phyloP scores from a whole-genome alignment of 2,797 vertebrate species.

The Eulemur albifrons region DNA sequence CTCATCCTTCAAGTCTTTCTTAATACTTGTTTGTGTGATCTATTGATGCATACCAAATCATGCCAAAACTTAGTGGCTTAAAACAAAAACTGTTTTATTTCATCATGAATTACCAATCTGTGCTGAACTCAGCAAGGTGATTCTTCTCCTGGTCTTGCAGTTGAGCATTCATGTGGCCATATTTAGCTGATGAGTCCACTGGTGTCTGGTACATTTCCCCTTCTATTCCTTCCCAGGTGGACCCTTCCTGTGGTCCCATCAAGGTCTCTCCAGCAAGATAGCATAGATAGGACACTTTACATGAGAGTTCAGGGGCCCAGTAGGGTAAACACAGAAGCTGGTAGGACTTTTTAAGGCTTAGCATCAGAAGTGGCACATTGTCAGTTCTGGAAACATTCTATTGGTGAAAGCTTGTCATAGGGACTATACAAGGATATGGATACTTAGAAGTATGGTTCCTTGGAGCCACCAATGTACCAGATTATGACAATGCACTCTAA shows the following conservation, averaged over 20 bases:
- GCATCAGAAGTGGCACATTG: too few relatives aligned
- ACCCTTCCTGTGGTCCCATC: not conserved
- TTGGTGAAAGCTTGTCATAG: not conserved
- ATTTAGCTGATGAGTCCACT: not conserved
- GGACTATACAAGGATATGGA: not conserved
- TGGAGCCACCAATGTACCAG: not conserved
- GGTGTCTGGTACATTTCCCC: not conserved
- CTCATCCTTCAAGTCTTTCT: not conserved
- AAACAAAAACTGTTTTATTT: not conserved
- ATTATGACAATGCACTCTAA: not conserved
- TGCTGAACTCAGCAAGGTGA: not conserved
- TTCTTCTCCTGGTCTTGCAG: not conserved
- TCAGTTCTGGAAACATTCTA: not conserved
- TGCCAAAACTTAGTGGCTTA: not conserved
- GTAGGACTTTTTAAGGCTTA: not conserved
- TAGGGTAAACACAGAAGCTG: not conserved
- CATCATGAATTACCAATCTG: not conserved
- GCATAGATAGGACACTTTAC: not conserved
- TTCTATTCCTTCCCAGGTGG: not conserved
- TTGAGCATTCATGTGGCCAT: not conserved
- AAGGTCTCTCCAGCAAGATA: not conserved
- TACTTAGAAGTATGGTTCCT: not conserved
- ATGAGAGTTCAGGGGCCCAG: accelerated
- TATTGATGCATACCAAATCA: not conserved
- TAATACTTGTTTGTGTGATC: not conserved